Evolutionary conservation across 2,888 invertebrate species (phyloP).

Genomic region (Trachelus iudaicus): DNA sequence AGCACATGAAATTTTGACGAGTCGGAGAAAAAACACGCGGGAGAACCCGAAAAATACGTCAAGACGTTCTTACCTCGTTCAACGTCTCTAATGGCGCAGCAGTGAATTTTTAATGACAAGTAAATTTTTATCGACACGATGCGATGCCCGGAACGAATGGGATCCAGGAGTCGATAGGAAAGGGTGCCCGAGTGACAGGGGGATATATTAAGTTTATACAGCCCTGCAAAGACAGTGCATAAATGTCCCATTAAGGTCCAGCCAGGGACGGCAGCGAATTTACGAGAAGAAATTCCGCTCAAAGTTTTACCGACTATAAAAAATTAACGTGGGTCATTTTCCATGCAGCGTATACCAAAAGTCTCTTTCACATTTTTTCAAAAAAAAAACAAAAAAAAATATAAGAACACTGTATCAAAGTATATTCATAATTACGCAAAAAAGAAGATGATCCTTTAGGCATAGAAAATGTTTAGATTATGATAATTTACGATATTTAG

Average conservation of each 20-base stretch:
- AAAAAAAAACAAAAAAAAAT: not conserved
- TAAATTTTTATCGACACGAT: constrained; percentile 8
- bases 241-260: constrained; percentile 15
- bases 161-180: no score
- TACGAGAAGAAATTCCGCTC: constrained; percentile 9
- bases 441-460: no score
- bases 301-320: not conserved
- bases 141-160: no score
- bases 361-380: not conserved
- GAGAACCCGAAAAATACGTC: not conserved
- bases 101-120: constrained; percentile 9
- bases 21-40: no score
- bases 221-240: constrained; percentile 15
- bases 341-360: not conserved
- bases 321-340: not conserved
- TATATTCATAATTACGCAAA: no score
- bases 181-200: no score
- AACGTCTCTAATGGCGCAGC: not conserved
- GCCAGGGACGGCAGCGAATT: not conserved
- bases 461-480: no score
- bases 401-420: no score
- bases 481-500: no score
- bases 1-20: no score
- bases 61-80: not conserved
- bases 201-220: constrained; percentile 16